Evolutionary conservation across 1,140 invertebrate species (phyloP).

Genomic region (Adoxophyes honmai): DNA sequence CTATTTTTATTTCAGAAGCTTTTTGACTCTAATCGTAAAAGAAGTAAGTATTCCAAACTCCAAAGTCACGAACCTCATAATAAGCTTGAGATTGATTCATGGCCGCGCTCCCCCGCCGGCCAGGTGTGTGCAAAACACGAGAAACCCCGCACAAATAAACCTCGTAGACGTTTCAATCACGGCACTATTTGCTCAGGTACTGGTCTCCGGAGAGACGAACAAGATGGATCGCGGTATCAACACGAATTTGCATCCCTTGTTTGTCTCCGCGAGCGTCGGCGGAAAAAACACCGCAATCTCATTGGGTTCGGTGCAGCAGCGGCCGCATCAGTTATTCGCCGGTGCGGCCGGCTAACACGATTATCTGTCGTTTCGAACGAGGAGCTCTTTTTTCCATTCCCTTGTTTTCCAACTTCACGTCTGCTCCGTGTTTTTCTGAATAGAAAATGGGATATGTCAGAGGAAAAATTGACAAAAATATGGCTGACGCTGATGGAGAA

Average conservation of each 20-base stretch:
- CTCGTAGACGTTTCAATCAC: conserved; percentile 58
- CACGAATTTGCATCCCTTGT: conserved; percentile 75
- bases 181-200: conserved; percentile 63
- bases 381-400: conserved; percentile 70
- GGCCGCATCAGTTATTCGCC: conserved; percentile 64
- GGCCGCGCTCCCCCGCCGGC: not conserved
- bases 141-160: conserved; percentile 53
- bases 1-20: not conserved
- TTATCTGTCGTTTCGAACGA: conserved; percentile 71
- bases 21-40: too few relatives aligned
- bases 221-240: conserved; percentile 75
- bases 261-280: conserved; percentile 61
- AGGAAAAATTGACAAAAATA: conserved; percentile 77
- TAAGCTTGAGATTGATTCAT: not conserved
- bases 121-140: conserved; percentile 30
- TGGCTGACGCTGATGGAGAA: conserved; percentile 63
- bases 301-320: conserved; percentile 60
- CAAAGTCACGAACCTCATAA: too few relatives aligned
- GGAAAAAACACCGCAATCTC: conserved; percentile 74
- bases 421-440: conserved; percentile 73
- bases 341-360: conserved; percentile 69
- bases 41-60: too few relatives aligned
- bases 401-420: conserved; percentile 72
- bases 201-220: conserved; percentile 66
- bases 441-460: conserved; percentile 74